A percentile compares a stretch with the other conserved stretches of the same genome.
phyloP scores from a whole-genome alignment of 2,888 invertebrate species.

The Cryptus armator region DNA sequence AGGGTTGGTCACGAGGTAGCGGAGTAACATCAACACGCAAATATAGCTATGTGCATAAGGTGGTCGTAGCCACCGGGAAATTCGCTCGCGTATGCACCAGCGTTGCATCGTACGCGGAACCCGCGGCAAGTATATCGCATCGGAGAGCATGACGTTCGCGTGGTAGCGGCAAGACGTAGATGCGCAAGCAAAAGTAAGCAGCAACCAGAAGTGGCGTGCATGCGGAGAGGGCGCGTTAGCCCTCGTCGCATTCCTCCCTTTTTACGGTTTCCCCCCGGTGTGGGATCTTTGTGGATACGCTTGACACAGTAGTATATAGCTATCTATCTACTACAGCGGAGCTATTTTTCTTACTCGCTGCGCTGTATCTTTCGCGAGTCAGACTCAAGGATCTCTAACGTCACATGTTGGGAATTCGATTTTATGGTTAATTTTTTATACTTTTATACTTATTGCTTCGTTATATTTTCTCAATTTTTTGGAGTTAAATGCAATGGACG shows the following conservation, averaged over 20 bases:
- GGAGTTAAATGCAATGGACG: no score
- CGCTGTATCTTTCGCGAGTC: no score
- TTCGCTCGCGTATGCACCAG: not conserved
- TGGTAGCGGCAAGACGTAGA: not conserved
- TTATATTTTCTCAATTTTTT: no score
- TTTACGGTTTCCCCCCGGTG: conserved; percentile 74
- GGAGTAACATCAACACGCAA: not conserved
- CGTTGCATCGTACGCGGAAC: not conserved
- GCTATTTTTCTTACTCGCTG: no score
- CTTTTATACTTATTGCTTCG: no score
- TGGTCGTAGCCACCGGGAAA: not conserved
- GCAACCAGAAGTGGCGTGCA: conserved; percentile 1
- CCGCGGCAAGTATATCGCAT: not conserved
- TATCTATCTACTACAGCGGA: no score
- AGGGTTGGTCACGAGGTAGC: not conserved
- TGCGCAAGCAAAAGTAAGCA: conserved; percentile 11
- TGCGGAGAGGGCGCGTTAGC: conserved; percentile 24
- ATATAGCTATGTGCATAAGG: not conserved
- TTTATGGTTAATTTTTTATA: no score
- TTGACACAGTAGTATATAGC: not conserved
- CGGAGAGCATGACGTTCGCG: not conserved
- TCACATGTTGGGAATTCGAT: no score
- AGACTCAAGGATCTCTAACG: no score
- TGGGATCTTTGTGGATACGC: conserved; percentile 2
- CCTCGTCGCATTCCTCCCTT: conserved; percentile 74